Base-by-base conservation (phyloP, 1,140 invertebrate genomes). In the Scaptomyza pallida region DNA sequence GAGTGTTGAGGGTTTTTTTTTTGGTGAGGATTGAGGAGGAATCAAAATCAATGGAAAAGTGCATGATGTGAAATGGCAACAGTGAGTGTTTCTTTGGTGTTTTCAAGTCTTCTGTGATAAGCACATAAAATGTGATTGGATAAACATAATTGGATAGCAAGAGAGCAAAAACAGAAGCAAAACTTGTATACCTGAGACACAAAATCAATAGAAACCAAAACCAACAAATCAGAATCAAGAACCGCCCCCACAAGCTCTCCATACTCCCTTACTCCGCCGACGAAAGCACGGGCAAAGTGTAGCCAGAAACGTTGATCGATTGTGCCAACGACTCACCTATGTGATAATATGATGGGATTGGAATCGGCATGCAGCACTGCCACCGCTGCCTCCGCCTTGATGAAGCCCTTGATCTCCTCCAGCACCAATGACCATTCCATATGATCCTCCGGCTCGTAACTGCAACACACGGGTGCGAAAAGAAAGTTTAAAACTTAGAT, bases 391-490 rank as follows among this genome's bases (percentile, higher is more conserved):
- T 99, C 98, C 21, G 97, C 97, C 91, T 97, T 96, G 60, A 99
- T 96, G 92, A 99, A 99, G 23, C 96, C 95, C 92, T 97, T 97
- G 68, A 99, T 98, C 93, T 99, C 98, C 74, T 97, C 97, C 33
- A 99, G 93, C 0, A 99, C 98, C 35, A 98, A 92, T 57, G 95
- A 96, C 98, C 98, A 99, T 92, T 99, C 98, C 75, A 98, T 93
- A 91, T 99, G 97, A 92, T 99, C 98, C 74, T 99, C 98, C 8
- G 98, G 97, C 92, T 99, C 97, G 92, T 99, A 98, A 59, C 91
- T 91, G 74, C 10, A 70, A 56, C 33, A 37, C 33, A 37, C n/a
- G n/a, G 33, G 8, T 52, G 44, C 10, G 26, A 30, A 13, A 8
- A 41, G 44, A 54, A 47, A 15, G 6, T 47, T 47, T 57, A 69